A percentile compares a stretch with the other conserved stretches of the same genome.
These are phyloP conservation scores for Azemiops feae DNA, from an alignment of 2,113 vertebrate species.

Conservation along the genomic window DNA sequence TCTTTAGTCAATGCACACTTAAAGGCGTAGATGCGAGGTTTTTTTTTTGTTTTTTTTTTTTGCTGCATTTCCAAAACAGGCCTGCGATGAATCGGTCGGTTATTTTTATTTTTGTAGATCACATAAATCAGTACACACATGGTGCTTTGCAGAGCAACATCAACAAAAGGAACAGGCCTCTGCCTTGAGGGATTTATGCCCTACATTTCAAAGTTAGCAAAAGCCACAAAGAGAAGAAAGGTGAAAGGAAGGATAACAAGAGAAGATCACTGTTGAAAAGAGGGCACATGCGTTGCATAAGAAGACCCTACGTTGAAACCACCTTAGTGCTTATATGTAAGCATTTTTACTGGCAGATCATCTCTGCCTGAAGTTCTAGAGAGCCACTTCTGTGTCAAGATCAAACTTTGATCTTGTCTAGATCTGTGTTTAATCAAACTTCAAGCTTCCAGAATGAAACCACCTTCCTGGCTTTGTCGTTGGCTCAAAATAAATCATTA, in stretches of 20 bases:
- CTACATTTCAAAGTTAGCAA: background rate
- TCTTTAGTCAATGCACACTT: background rate
- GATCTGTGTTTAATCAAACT: background rate
- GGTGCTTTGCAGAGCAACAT: background rate
- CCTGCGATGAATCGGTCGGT: background rate
- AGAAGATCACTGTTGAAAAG: background rate
- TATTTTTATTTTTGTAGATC: background rate
- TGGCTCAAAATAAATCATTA: too few species aligned
- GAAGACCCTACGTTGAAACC: background rate
- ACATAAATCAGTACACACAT: background rate
- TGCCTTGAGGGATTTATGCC: background rate
- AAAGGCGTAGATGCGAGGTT: accelerated
- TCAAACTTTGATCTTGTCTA: background rate
- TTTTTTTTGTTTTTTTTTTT: background rate
- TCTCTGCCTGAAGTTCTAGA: background rate
- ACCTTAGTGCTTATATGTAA: background rate
- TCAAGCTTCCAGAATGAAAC: too few species aligned
- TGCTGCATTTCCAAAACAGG: background rate
- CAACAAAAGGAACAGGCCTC: background rate
- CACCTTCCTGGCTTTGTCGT: too few species aligned
- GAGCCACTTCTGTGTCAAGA: background rate
- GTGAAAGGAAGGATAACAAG: background rate
- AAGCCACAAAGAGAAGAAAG: background rate
- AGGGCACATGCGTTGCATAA: background rate
- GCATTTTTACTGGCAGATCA: background rate